Evolutionary conservation across 2,888 invertebrate genomes (phyloP).

Genomic region (Melieria omissa): DNA sequence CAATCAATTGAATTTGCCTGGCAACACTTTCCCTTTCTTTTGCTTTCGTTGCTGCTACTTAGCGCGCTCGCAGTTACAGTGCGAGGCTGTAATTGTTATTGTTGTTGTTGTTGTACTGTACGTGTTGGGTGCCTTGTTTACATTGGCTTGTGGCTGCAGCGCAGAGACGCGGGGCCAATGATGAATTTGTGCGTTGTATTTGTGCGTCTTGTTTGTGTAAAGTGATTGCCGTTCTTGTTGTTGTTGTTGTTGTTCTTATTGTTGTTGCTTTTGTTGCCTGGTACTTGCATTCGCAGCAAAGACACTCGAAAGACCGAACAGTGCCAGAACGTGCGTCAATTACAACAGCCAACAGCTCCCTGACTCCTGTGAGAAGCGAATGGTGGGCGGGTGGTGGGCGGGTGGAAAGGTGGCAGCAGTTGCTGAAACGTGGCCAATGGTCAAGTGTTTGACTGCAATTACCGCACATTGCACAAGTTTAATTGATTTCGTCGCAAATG

Average conservation of each 20-base stretch:
- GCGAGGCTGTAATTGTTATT: conserved; percentile 4
- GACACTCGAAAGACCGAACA: conserved; percentile 2
- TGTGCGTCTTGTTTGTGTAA: conserved; percentile 20
- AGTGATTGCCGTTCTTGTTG: conserved; percentile 23
- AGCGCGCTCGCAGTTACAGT: not conserved
- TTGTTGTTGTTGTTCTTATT: conserved; percentile 49
- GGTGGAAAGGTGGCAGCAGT: not conserved
- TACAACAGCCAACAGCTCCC: conserved; percentile 47
- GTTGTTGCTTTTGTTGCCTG: conserved; percentile 38
- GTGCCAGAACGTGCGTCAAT: conserved; percentile 17
- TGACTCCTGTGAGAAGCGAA: no score
- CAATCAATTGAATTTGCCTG: conserved; percentile 58
- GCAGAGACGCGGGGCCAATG: not conserved
- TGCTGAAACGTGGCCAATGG: conserved; percentile 45
- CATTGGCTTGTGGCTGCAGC: conserved; percentile 8
- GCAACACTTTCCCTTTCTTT: conserved; percentile 23
- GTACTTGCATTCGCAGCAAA: conserved; percentile 26
- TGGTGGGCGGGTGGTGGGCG: not conserved
- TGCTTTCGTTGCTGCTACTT: conserved; percentile 3
- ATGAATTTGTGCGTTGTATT: conserved; percentile 31
- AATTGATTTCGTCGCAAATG: conserved; percentile 55
- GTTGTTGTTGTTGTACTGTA: conserved; percentile 14
- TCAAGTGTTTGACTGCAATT: conserved; percentile 57
- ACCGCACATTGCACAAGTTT: conserved; percentile 55
- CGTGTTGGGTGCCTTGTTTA: conserved; percentile 22